Percentiles rank a stretch among this genome's conserved stretches.
Evolutionary conservation across 2,797 vertebrate species (phyloP).

Genomic region (Spinus pinus): DNA sequence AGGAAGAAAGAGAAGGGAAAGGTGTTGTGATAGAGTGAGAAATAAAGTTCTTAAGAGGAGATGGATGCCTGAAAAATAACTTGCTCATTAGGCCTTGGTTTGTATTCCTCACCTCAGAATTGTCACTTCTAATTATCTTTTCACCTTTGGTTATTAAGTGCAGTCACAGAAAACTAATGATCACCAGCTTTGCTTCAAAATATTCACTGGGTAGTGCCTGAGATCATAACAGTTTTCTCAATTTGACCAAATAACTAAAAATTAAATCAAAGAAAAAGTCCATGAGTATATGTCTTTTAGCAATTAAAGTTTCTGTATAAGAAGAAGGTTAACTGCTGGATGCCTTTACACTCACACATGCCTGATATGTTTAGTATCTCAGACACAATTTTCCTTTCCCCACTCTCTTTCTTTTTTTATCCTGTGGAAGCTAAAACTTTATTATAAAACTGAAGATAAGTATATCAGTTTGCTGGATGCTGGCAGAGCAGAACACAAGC

Average conservation of each 20-base stretch:
- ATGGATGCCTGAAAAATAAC: not conserved
- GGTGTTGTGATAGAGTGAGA: not conserved
- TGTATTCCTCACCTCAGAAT: not conserved
- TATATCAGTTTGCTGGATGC: conserved; percentile 71
- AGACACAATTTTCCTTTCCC: conserved; percentile 34
- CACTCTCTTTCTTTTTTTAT: conserved; percentile 14
- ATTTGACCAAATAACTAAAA: not conserved
- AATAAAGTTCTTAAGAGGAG: not conserved
- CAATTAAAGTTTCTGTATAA: not conserved
- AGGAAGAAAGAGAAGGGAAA: not conserved
- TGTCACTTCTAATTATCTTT: conserved; percentile 12
- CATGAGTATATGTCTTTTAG: not conserved
- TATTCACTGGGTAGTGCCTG: not conserved
- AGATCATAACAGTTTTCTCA: not conserved
- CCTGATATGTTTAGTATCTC: conserved; percentile 57
- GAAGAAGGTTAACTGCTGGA: conserved; percentile 22
- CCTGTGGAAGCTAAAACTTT: conserved; percentile 73
- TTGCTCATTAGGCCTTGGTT: conserved; percentile 1
- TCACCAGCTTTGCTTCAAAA: not conserved
- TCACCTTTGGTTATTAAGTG: conserved; percentile 17
- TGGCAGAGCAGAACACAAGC: conserved; percentile 72
- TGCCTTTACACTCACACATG: not conserved
- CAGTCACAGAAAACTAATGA: not conserved
- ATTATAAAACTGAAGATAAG: conserved; percentile 79
- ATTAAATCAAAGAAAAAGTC: not conserved